phyloP scores from a whole-genome alignment of 2,888 invertebrate genomes.

The Tridacna crocea region DNA sequence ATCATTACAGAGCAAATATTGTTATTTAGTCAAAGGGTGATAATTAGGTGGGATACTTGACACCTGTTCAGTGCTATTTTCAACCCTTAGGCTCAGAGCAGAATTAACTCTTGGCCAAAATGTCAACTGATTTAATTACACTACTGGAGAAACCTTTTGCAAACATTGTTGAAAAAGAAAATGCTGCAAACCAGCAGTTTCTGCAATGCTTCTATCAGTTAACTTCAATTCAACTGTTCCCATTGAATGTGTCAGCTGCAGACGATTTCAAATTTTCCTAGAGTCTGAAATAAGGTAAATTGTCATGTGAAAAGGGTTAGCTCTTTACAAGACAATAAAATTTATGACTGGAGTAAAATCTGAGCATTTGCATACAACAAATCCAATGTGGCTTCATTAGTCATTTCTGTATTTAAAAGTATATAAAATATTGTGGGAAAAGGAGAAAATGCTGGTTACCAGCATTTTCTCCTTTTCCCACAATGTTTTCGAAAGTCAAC shows the following conservation, averaged over 20 bases:
- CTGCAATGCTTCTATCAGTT: too few species aligned
- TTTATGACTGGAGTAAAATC: too few species aligned
- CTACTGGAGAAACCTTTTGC: background rate
- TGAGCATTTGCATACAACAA: too few species aligned
- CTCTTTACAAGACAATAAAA: background rate
- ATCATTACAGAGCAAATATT: constrained; percentile 17
- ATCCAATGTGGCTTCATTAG: too few species aligned
- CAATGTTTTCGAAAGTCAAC: background rate
- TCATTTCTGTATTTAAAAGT: too few species aligned
- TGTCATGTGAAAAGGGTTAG: constrained; percentile 4
- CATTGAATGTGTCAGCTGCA: too few species aligned
- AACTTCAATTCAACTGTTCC: too few species aligned
- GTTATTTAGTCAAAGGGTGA: constrained; percentile 18
- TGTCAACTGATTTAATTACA: too few species aligned
- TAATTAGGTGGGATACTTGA: constrained; percentile 15
- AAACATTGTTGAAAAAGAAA: background rate
- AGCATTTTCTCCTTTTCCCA: background rate
- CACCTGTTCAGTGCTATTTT: constrained; percentile 3
- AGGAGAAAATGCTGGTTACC: background rate
- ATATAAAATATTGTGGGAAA: background rate
- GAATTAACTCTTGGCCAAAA: too few species aligned
- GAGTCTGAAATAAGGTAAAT: background rate
- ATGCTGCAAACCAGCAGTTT: too few species aligned
- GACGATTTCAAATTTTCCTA: too few species aligned
- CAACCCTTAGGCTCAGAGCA: too few species aligned